Conservation (phyloP, 2,113 vertebrate genomes). For the Solenodon paradoxus region DNA sequence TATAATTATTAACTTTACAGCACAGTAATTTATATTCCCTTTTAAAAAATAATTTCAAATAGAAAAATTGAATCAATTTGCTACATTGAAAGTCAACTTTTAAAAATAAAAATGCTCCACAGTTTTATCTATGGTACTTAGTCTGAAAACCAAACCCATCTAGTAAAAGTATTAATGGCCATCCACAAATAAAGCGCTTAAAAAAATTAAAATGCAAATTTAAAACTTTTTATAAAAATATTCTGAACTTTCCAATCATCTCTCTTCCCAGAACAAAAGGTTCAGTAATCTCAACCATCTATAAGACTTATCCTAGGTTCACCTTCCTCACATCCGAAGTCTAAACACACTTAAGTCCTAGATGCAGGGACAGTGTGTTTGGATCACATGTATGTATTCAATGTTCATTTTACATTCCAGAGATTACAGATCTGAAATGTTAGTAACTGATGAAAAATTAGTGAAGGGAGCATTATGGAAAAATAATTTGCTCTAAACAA, state of each 20-base stretch:
- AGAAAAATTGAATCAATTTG: conserved; percentile 18
- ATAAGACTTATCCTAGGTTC: not conserved
- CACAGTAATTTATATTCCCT: not conserved
- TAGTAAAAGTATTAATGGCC: not conserved
- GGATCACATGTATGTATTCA: not conserved
- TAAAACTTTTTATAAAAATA: conserved; percentile 44
- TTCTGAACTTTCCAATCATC: not conserved
- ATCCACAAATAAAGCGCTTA: not conserved
- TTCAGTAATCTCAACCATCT: not conserved
- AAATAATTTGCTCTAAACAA: conserved; percentile 23
- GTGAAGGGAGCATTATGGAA: not conserved
- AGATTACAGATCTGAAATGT: not conserved
- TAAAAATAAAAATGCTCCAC: not conserved
- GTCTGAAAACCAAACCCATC: conserved; percentile 2
- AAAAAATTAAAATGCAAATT: conserved; percentile 43
- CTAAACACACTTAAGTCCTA: not conserved
- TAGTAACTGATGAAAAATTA: not conserved
- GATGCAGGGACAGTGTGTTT: not conserved
- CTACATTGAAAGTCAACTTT: conserved; percentile 22
- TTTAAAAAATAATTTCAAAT: conserved; percentile 12
- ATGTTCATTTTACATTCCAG: not conserved
- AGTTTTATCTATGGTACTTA: not conserved
- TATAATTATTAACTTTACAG: conserved; percentile 31
- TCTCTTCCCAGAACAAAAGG: conserved; percentile 25
- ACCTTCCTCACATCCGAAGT: not conserved